These are phyloP conservation scores for Cliona cf. orientalis DNA, from an alignment of 37 sponge, comb jelly and placozoan genomes.

Conservation along the genomic window DNA sequence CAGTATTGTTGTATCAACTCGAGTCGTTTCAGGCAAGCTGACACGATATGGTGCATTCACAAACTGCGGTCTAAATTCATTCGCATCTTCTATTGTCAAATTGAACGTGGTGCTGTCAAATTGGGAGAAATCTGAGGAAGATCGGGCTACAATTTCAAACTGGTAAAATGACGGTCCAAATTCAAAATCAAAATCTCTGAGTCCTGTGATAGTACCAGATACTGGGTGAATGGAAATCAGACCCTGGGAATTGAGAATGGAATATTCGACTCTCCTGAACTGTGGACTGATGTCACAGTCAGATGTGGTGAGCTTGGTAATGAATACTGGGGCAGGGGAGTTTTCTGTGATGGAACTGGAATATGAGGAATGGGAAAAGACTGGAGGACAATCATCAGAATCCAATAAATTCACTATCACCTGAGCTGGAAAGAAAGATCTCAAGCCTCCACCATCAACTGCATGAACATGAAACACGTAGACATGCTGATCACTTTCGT, in stretches of 20 bases:
- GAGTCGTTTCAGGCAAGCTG: conserved; percentile 45
- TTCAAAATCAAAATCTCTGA: conserved; percentile 36
- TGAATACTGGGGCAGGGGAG: conserved; percentile 1
- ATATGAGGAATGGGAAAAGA: conserved; percentile 15
- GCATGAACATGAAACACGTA: conserved; percentile 55
- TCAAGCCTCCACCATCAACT: conserved; percentile 47
- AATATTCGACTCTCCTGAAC: conserved; percentile 31
- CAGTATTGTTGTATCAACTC: conserved; percentile 4
- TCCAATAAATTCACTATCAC: conserved; percentile 59
- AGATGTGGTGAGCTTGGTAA: conserved; percentile 26
- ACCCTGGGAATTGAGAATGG: conserved; percentile 3
- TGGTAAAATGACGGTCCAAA: background rate
- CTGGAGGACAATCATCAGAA: conserved; percentile 62
- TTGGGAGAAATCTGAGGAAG: background rate
- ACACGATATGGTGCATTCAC: conserved; percentile 3
- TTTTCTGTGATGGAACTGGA: conserved; percentile 32
- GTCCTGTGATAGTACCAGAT: conserved; percentile 28
- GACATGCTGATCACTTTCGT: conserved; percentile 42
- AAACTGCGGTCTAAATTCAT: conserved; percentile 60
- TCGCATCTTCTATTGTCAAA: conserved; percentile 39
- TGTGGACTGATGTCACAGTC: conserved; percentile 55
- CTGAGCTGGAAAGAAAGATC: conserved; percentile 39
- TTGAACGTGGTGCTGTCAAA: conserved; percentile 23
- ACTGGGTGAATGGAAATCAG: conserved; percentile 34
- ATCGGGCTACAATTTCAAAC: conserved; percentile 37